Percentiles rank a stretch among this genome's conserved stretches.
phyloP scores from a whole-genome alignment of 2,888 invertebrate genomes.

The Hymenopus coronatus region DNA sequence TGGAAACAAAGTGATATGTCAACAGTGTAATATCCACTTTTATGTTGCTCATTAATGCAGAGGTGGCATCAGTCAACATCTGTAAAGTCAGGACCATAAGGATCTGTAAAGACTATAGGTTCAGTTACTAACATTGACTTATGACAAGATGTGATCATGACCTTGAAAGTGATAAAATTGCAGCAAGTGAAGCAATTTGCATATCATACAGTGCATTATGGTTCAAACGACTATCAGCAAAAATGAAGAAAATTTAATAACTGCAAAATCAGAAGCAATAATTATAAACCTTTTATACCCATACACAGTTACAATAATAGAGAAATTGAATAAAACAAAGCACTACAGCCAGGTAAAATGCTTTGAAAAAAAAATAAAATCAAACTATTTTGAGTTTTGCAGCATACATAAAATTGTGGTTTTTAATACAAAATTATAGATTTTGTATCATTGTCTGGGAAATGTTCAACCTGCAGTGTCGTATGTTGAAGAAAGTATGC shows the following conservation, averaged over 20 bases:
- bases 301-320: not conserved
- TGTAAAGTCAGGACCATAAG: not conserved
- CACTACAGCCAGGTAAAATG: not conserved
- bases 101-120: not conserved
- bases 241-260: not conserved
- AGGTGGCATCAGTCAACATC: not conserved
- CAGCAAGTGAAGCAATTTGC: not conserved
- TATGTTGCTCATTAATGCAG: no score
- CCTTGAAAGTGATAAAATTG: not conserved
- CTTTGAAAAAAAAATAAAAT: not conserved
- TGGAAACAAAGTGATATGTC: not conserved
- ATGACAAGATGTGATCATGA: not conserved
- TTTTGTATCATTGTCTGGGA: not conserved
- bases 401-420: not conserved
- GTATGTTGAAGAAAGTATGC: not conserved
- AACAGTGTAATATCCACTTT: not conserved
- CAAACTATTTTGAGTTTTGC: not conserved
- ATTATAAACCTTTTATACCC: not conserved
- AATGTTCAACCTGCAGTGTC: not conserved
- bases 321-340: not conserved
- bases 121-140: not conserved
- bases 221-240: not conserved
- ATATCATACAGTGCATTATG: not conserved
- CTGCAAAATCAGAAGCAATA: not conserved
- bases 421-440: no score